Base-by-base conservation (phyloP, 2,888 invertebrate species). In the Coenonympha arcania region DNA sequence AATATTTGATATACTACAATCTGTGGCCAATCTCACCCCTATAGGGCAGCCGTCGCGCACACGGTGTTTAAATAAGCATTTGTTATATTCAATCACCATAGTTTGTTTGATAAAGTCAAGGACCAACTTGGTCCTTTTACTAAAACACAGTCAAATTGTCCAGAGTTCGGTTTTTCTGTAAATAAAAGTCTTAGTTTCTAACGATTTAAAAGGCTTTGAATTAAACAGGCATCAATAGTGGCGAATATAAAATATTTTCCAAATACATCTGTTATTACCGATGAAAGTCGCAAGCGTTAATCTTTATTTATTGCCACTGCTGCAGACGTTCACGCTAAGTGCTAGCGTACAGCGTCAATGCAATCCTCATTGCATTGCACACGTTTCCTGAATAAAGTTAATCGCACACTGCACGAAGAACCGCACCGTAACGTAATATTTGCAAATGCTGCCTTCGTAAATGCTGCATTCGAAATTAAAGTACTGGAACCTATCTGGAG, bases 1-100 rank as follows among this genome's bases (percentile, higher is more conserved):
- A 43, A 43, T 43, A 43, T 43, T 43, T 43, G 43, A 43, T 43
- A 31, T 20, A 43, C 22, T 31, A 43, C 43, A 43, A 43, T 43
- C 43, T 43, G 43, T 20, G 43, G 30, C 43, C 43, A 43, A 43
- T 43, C 43, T 22, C 33, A 31, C 43, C 20, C 9, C 43, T 13
- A 6, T 33, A 43, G 31, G 28, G 26, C 19, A 13, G 19, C 13
- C 11, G 36, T 11, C 6, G 18, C 5, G 16, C 33, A 33, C 11
- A 41, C 16, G 15, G 26, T 26, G 39, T 26, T 16, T 26, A 16
- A 26, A 2, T 26, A 16, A 26, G 39, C 24, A 40, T 40, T 40
- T 16, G 15, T 24, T 22, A 37, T 31, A 31, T 8, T 8, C 6
- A 11, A 31, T 28, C n/a, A 28, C 28, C 28, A 28, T 11, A 28